These are phyloP conservation scores for Trichonephila inaurata DNA, from an alignment of 1,140 invertebrate genomes.

Conservation along the genomic window DNA sequence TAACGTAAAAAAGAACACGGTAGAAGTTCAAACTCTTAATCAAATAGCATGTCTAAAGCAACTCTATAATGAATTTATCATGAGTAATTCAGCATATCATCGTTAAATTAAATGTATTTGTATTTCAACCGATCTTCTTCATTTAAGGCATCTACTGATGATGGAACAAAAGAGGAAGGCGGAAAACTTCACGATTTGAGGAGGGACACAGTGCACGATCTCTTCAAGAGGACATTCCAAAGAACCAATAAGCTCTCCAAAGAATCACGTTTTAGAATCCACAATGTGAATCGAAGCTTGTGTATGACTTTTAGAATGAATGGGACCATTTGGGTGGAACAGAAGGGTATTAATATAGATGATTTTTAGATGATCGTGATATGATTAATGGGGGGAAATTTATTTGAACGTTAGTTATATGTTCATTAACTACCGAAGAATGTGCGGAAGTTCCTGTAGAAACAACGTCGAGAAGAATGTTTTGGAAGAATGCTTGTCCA, in stretches of 20 bases:
- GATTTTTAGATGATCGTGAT: conserved; percentile 19
- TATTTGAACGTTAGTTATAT: conserved; percentile 41
- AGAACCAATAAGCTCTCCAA: conserved; percentile 24
- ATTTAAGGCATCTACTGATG: neutral
- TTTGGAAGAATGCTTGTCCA: no score
- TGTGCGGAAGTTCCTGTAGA: neutral
- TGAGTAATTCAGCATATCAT: neutral
- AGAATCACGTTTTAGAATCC: conserved; percentile 35
- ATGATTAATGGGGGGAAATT: conserved; percentile 42
- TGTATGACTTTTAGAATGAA: conserved; percentile 5
- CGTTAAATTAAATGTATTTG: conserved; percentile 14
- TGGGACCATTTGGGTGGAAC: conserved; percentile 47
- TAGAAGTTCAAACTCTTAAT: no score
- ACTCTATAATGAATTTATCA: conserved; percentile 21
- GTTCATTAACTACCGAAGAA: conserved; percentile 34
- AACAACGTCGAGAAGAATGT: neutral
- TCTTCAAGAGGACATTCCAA: conserved; percentile 25
- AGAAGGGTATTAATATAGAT: conserved; percentile 48
- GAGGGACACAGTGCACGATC: conserved; percentile 37
- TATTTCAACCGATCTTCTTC: neutral
- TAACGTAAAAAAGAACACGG: no score
- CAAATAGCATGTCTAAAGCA: neutral
- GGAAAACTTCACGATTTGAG: conserved; percentile 45
- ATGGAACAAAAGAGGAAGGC: conserved; percentile 48
- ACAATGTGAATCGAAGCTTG: conserved; percentile 10